Base-by-base conservation (phyloP, 2,797 vertebrate species). In the Karalla daura region DNA sequence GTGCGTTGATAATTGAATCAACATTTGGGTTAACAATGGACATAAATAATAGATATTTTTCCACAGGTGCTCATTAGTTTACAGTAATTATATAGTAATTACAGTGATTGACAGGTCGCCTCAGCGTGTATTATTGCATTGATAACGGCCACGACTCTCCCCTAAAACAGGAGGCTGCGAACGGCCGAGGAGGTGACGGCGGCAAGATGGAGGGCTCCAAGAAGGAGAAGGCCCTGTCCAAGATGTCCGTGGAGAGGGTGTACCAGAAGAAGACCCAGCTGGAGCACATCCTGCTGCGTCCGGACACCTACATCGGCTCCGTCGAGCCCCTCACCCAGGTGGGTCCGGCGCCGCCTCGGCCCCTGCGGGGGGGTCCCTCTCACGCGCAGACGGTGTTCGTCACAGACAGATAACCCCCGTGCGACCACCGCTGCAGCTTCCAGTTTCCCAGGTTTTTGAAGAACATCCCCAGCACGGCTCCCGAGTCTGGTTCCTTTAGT, bases 211-310 rank as follows among this genome's bases (percentile, higher is more conserved):
- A 98, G 68, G 83, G 88, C 58, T 56, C 93, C 80, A 97, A 94
- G 94, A 98, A 96, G 84, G 96, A 94, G 88, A 98, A 96, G 90
- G 94, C 95, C n/a, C 68, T 90, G 79, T 95, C 96, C 77, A 98
- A 99, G 87, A 74, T 99, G 91, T 97, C 98, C 40, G 98, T 99
- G 76, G 98, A 99, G 86, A 93, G 98, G 76, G 96, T 99, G 12
- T 99, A 99, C 91, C 98, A 99, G 91, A 99, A 99, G 89, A 99
- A 99, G 91, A 99, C 97, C 39, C 98, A 98, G 51, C 95, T 99
- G 15, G 98, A 99, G 85, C 98, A 99, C 86, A 99, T 99, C 70
- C 96, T 99, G 1, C 96, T 99, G 74, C 96, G 98, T 79, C 98
- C 98, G 46, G 98, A 99, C 89, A 98, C 97, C 0, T 99, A 99